These are phyloP conservation scores for Prosapia bicincta DNA, from an alignment of 2,888 invertebrate genomes.

Conservation along the genomic window DNA sequence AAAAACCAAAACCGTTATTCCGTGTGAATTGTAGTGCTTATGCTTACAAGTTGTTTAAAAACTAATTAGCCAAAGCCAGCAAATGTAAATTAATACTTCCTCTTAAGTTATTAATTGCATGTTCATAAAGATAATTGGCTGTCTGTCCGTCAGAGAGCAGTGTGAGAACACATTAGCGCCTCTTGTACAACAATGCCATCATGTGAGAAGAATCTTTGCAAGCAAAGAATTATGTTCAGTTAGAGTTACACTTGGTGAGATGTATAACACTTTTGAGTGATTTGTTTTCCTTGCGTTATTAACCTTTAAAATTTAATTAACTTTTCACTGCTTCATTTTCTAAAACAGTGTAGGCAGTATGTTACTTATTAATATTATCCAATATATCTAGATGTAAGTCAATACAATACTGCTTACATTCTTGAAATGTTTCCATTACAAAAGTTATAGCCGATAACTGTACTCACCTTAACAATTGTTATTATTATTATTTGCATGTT, in stretches of 20 bases:
- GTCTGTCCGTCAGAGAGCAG: background rate
- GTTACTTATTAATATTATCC: too few species aligned
- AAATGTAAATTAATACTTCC: background rate
- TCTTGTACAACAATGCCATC: background rate
- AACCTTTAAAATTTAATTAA: too few species aligned
- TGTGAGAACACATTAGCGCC: background rate
- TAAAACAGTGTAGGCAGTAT: too few species aligned
- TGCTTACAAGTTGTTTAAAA: background rate
- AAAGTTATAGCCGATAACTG: too few species aligned
- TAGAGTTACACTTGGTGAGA: background rate
- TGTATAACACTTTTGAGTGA: too few species aligned
- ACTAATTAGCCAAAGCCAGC: background rate
- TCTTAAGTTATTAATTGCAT: background rate
- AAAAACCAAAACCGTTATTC: background rate
- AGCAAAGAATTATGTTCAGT: background rate
- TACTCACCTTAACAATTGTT: too few species aligned
- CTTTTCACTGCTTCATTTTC: too few species aligned
- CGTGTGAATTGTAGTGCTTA: background rate
- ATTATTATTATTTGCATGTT: too few species aligned
- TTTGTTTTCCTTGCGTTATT: too few species aligned
- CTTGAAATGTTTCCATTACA: too few species aligned
- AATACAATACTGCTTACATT: too few species aligned
- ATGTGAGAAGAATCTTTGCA: background rate
- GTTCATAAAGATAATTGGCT: background rate
- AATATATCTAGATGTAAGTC: too few species aligned